Percentiles rank a stretch among this genome's conserved stretches.
phyloP scores from a whole-genome alignment of 2,888 invertebrate species.

The Strigamia maritima region DNA sequence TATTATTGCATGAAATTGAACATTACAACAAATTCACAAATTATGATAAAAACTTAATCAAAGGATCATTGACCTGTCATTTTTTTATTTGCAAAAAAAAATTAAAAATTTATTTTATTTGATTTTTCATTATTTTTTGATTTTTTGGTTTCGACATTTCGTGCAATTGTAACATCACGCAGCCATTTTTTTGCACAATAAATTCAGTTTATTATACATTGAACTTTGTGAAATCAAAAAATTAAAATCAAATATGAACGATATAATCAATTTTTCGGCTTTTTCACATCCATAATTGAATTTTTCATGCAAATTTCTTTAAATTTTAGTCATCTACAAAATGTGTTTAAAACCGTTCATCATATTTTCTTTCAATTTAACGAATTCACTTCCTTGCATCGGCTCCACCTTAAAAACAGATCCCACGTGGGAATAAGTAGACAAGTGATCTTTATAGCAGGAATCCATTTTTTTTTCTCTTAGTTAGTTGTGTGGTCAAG shows the following conservation, averaged over 20 bases:
- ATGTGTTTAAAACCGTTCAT: not conserved
- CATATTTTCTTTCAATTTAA: not conserved
- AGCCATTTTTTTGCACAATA: not conserved
- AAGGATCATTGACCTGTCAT: not conserved
- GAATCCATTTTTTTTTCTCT: slow-evolving; percentile 8
- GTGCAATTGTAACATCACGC: not conserved
- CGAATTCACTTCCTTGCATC: not conserved
- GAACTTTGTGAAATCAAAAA: not conserved
- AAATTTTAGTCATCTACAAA: not conserved
- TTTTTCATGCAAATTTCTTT: no score
- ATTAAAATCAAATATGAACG: no score
- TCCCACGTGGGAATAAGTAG: slow-evolving; percentile 23
- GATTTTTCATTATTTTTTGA: not conserved
- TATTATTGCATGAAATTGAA: not conserved
- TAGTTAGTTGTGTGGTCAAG: slow-evolving; percentile 3
- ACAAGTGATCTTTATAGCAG: slow-evolving; percentile 23
- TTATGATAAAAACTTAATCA: not conserved
- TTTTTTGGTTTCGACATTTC: not conserved
- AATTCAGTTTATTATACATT: not conserved
- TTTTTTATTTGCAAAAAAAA: not conserved
- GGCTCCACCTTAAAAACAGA: not conserved
- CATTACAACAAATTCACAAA: not conserved
- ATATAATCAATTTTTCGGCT: no score
- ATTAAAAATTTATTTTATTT: not conserved
- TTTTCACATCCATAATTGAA: not conserved